Conservation (phyloP, 2,888 invertebrate genomes). For the Tolmerus cingulatus region DNA sequence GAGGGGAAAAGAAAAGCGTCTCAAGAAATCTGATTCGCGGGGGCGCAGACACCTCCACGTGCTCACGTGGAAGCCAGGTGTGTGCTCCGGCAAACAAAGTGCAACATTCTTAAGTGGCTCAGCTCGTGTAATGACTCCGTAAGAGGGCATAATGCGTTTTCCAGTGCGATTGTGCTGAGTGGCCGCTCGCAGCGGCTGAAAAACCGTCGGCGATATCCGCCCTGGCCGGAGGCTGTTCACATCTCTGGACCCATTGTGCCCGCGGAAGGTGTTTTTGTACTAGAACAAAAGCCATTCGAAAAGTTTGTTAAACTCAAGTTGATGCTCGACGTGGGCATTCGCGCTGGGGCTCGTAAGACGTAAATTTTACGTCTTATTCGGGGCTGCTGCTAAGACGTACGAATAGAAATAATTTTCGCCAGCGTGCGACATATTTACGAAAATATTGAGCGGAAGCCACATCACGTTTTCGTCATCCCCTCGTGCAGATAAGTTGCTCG, state of each 20-base stretch:
- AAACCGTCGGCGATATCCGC: not conserved
- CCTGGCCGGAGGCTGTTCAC: not conserved
- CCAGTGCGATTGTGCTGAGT: not conserved
- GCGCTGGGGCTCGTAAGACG: not conserved
- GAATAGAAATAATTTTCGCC: not conserved
- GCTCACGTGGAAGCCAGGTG: slow-evolving; percentile 1
- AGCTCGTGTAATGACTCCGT: slow-evolving; percentile 6
- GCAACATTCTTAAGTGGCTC: not conserved
- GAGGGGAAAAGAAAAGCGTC: not conserved
- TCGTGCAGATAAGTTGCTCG: not conserved
- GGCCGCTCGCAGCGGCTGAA: not conserved
- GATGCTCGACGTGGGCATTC: not conserved
- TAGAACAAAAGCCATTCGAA: not conserved
- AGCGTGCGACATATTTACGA: not conserved
- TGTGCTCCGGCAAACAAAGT: not conserved
- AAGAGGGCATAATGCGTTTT: not conserved
- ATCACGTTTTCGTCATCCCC: slow-evolving; percentile 20
- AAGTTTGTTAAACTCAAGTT: slow-evolving; percentile 18
- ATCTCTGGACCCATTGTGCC: not conserved
- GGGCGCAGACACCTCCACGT: slow-evolving; percentile 2
- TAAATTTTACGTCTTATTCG: not conserved
- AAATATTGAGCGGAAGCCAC: slow-evolving; percentile 1
- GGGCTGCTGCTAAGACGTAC: not conserved
- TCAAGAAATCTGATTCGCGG: not conserved
- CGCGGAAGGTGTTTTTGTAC: not conserved